Base-by-base conservation (phyloP, 2,888 invertebrate genomes). In the Malthinus seriepunctatus region DNA sequence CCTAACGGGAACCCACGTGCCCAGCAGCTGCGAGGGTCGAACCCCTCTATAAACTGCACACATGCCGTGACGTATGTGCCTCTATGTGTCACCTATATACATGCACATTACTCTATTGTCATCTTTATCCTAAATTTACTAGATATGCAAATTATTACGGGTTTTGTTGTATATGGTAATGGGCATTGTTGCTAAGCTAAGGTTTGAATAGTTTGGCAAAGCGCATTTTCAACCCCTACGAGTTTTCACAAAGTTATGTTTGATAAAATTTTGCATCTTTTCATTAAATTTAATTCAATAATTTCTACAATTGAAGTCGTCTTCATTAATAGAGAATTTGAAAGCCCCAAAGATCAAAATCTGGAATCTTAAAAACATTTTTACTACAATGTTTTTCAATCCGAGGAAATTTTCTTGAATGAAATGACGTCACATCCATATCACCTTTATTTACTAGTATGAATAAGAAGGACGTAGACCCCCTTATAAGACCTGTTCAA, bases 51-150 rank as follows among this genome's bases (percentile, higher is more conserved):
- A 70, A 69, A 69, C 62, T 62, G 71, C 71, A 71, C 73, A 73
- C 73, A 74, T 74, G 74, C 73, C 73, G 69, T 73, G 73, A 73
- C 73, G 74, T 73, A 71, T 67, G 71, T 66, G 63, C 63, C 67
- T 68, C 67, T 71, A 70, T 72, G 71, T 72, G 72, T 72, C 72
- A 71, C 71, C 70, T 73, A 71, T 71, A 61, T 51, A 57, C 54
- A 54, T 54, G 53, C 54, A 57, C 54, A 51, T 42, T 60, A 38
- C 50, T 55, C 56, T 50, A 61, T 61, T 61, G 60, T 61, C 56
- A 61, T 61, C 60, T 53, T 60, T 56, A 60, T 59, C 47, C 59
- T 46, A 11, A 11, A 42, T 15, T 45, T 49, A 32, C 42, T 44
- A 10, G 39, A 45, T 59, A 59, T 59, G 59, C 54, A 59, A 59